Evolutionary conservation across 53 echinoderm and acorn worm genomes (phyloP).

Genomic region (Patiria pectinifera): DNA sequence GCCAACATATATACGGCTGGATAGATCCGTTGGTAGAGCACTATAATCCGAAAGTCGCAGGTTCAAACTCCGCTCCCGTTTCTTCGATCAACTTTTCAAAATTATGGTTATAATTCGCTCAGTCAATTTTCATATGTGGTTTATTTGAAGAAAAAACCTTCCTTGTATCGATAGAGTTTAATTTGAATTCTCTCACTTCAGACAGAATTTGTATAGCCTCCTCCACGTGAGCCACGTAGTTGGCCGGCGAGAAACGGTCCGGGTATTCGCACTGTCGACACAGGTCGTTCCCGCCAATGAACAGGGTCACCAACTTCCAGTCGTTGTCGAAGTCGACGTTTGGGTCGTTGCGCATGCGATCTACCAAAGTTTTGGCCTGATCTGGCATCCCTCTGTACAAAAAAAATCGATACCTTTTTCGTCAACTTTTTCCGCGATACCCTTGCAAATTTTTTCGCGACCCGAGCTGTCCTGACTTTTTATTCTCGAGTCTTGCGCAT

Average conservation of each 20-base stretch:
- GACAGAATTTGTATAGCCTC: conserved; percentile 60
- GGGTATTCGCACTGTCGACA: conserved; percentile 78
- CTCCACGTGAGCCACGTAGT: conserved; percentile 68
- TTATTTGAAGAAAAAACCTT: background rate
- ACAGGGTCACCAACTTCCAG: conserved; percentile 85
- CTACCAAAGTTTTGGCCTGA: conserved; percentile 70
- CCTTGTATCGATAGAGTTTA: background rate
- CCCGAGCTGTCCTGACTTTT: no score
- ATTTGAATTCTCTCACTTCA: conserved; percentile 22
- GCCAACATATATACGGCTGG: no score
- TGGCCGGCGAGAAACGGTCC: conserved; percentile 64
- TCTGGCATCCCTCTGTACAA: conserved; percentile 62
- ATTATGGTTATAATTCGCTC: no score
- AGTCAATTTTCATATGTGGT: no score
- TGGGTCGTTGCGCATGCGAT: conserved; percentile 46
- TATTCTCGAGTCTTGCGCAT: no score
- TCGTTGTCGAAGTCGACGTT: conserved; percentile 75
- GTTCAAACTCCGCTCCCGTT: no score
- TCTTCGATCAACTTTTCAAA: no score
- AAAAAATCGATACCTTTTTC: no score
- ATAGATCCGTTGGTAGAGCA: no score
- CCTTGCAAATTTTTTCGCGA: no score
- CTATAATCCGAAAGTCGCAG: no score
- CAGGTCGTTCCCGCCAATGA: conserved; percentile 88
- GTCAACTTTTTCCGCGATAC: no score